These are phyloP conservation scores for Proteles cristata DNA, from an alignment of 2,113 vertebrate species.

Conservation along the genomic window DNA sequence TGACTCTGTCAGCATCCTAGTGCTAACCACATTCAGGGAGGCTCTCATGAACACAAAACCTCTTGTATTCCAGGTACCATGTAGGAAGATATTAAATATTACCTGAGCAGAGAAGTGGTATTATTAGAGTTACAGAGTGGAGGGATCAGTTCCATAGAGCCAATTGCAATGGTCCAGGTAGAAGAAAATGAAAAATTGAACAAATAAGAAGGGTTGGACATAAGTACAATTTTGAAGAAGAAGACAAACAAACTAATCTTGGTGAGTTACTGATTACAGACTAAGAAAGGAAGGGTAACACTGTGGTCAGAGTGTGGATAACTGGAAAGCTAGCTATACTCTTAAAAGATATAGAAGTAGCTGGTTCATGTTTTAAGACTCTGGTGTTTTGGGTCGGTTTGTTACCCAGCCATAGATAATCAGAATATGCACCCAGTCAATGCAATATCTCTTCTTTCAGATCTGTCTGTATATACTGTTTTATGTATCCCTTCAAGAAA, in stretches of 20 bases:
- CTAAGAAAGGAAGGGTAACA: not conserved
- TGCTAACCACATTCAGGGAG: not conserved
- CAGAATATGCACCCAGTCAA: not conserved
- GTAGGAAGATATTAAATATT: not conserved
- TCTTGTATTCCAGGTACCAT: not conserved
- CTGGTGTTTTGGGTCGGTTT: not conserved
- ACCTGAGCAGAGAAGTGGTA: not conserved
- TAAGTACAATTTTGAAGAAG: not conserved
- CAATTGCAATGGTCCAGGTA: not conserved
- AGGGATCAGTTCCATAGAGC: not conserved
- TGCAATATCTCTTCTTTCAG: not conserved
- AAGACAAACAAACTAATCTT: not conserved
- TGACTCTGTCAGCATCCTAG: not conserved
- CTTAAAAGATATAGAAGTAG: not conserved
- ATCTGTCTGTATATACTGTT: not conserved
- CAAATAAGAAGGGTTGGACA: not conserved
- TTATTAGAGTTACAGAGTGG: not conserved
- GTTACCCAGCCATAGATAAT: not conserved
- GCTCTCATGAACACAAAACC: not conserved
- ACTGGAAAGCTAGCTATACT: not conserved
- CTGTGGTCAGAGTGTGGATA: not conserved
- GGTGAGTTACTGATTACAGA: not conserved
- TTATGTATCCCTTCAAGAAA: not conserved
- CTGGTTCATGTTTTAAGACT: not conserved
- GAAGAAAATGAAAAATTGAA: not conserved